phyloP scores from a whole-genome alignment of 2,113 vertebrate genomes.

The Indicator indicator region DNA sequence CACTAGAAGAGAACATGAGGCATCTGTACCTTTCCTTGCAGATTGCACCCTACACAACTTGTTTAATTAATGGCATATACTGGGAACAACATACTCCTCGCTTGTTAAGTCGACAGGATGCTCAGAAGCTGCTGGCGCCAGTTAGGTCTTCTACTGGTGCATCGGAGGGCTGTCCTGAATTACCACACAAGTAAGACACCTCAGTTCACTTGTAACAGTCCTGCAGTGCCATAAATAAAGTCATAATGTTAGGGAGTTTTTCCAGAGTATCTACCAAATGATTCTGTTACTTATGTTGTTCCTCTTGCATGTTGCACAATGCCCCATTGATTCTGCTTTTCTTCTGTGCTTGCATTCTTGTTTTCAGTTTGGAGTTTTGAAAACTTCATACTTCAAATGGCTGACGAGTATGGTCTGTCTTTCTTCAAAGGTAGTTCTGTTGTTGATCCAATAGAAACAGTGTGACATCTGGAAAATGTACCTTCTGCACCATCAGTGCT shows the following conservation, averaged over 20 bases:
- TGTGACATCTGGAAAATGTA: neutral
- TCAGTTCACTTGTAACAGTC: neutral
- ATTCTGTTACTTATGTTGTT: neutral
- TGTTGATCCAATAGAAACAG: neutral
- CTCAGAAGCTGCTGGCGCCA: conserved; percentile 85
- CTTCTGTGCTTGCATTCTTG: neutral
- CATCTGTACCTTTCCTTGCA: conserved; percentile 67
- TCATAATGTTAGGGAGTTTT: neutral
- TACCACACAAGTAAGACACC: conserved; percentile 89
- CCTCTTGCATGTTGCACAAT: neutral
- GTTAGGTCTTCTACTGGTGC: conserved; percentile 47
- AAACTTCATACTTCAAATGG: neutral
- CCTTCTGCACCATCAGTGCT: neutral
- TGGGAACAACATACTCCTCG: conserved; percentile 94
- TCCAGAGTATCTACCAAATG: neutral
- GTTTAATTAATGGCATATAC: conserved; percentile 97
- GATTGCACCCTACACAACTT: conserved; percentile 95
- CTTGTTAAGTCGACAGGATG: conserved; percentile 86
- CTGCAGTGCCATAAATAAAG: neutral
- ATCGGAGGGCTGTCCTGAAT: conserved; percentile 81
- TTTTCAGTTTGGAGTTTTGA: neutral
- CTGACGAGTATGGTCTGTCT: neutral
- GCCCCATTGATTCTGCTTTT: neutral
- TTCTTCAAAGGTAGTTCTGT: neutral
- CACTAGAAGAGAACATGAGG: neutral